These are phyloP conservation scores for Grus americana DNA, from an alignment of 2,113 vertebrate genomes.

Conservation along the genomic window DNA sequence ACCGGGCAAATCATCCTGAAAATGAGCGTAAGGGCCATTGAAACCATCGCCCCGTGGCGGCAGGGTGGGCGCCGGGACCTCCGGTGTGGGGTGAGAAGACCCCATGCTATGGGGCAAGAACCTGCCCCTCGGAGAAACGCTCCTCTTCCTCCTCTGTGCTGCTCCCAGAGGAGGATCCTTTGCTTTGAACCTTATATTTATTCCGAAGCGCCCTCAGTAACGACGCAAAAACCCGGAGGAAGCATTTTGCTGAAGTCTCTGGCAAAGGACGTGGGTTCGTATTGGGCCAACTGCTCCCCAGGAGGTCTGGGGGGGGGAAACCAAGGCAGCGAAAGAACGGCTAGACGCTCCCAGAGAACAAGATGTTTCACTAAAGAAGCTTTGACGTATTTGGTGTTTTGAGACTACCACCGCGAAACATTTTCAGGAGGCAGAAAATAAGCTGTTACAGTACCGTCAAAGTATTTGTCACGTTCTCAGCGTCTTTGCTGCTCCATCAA, in stretches of 20 bases:
- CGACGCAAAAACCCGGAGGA: too few species aligned
- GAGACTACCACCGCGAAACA: neutral
- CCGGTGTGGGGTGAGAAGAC: too few species aligned
- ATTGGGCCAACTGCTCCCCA: too few species aligned
- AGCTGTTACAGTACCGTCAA: neutral
- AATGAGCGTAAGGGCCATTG: fast-evolving
- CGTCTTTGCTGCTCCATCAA: neutral
- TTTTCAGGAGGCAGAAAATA: neutral
- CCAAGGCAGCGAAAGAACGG: neutral
- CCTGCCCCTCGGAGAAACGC: too few species aligned
- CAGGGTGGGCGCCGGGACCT: neutral
- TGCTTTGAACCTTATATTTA: too few species aligned
- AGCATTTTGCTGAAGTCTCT: too few species aligned
- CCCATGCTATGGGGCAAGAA: neutral
- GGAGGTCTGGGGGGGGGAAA: neutral
- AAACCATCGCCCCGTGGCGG: neutral
- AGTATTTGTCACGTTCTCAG: neutral
- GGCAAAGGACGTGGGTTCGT: neutral
- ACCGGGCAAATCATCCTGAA: fast-evolving
- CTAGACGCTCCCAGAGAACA: neutral
- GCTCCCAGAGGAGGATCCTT: too few species aligned
- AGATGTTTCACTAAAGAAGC: neutral
- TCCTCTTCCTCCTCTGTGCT: too few species aligned
- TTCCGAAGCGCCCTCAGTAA: too few species aligned
- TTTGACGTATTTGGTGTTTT: neutral